phyloP scores from a whole-genome alignment of 1,140 invertebrate species.

The Pogonomyrmex californicus region DNA sequence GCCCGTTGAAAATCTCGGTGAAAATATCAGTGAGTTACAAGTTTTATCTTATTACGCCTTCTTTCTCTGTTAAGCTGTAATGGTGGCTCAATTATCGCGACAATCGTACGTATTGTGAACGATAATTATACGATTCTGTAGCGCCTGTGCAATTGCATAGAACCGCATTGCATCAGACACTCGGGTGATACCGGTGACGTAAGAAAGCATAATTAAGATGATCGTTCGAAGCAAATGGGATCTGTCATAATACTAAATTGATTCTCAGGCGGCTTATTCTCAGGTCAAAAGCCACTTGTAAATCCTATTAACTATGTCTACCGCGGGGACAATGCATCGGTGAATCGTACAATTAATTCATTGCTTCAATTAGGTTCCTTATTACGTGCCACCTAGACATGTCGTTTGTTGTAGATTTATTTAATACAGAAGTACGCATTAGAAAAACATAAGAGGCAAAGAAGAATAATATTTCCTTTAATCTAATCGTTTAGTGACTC shows the following conservation, averaged over 20 bases:
- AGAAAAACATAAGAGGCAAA: background rate
- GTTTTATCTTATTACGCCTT: slow-evolving; percentile 13
- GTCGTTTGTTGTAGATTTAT: slow-evolving; percentile 23
- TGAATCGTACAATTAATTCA: slow-evolving; percentile 83
- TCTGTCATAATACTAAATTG: slow-evolving; percentile 79
- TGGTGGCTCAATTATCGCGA: slow-evolving; percentile 3
- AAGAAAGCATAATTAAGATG: slow-evolving; percentile 60
- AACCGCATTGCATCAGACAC: background rate
- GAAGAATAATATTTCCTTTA: slow-evolving; percentile 12
- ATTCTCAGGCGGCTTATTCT: slow-evolving; percentile 80
- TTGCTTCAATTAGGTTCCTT: slow-evolving; percentile 83
- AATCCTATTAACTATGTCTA: slow-evolving; percentile 81
- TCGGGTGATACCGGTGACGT: slow-evolving; percentile 8
- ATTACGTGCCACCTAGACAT: slow-evolving; percentile 66
- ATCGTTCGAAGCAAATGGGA: slow-evolving; percentile 51
- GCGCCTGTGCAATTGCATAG: background rate
- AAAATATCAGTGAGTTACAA: background rate
- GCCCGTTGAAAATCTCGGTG: slow-evolving; percentile 29
- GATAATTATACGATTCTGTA: slow-evolving; percentile 15
- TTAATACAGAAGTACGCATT: background rate
- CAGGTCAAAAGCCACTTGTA: slow-evolving; percentile 82
- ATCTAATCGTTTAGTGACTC: too few relatives aligned
- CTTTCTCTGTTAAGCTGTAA: background rate
- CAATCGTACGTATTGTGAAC: background rate
- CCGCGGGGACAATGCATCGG: slow-evolving; percentile 57